These are phyloP conservation scores for Orientallactaga sibirica DNA, from an alignment of 2,797 vertebrate species.

Conservation along the genomic window DNA sequence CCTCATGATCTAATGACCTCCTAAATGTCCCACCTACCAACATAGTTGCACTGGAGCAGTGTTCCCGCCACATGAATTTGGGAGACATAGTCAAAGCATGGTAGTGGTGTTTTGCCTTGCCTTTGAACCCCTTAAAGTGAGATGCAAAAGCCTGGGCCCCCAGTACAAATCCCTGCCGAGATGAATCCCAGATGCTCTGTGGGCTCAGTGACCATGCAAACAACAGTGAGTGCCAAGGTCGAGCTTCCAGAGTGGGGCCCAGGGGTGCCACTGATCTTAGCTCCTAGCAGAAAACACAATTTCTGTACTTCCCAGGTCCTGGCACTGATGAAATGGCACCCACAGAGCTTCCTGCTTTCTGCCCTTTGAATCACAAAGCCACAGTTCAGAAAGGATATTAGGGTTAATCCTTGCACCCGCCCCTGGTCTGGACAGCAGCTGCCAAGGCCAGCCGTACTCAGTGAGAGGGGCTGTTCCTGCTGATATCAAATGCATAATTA, in stretches of 20 bases:
- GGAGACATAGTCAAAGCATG: neutral
- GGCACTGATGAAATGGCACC: neutral
- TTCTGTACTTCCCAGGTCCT: conserved; percentile 8
- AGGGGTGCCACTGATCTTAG: conserved; percentile 26
- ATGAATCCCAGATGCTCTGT: neutral
- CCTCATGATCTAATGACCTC: neutral
- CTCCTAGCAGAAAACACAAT: conserved; percentile 16
- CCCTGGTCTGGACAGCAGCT: conserved; percentile 53
- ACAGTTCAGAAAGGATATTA: conserved; percentile 23
- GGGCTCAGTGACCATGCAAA: neutral
- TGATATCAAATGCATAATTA: conserved; percentile 78
- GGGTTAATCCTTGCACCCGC: conserved; percentile 33
- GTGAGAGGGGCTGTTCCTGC: conserved; percentile 63
- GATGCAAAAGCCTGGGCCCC: neutral
- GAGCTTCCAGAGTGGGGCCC: neutral
- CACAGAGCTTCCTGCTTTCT: conserved; percentile 39
- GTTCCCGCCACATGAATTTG: neutral
- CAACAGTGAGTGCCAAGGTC: neutral
- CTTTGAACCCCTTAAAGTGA: neutral
- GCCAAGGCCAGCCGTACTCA: neutral
- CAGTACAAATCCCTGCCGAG: neutral
- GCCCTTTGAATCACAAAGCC: conserved; percentile 60
- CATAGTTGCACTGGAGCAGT: too few relatives aligned
- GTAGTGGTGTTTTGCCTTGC: neutral
- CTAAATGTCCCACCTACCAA: neutral